These are phyloP conservation scores for Circaetus cinerascens DNA, from an alignment of 2,113 vertebrate genomes.

Conservation along the genomic window DNA sequence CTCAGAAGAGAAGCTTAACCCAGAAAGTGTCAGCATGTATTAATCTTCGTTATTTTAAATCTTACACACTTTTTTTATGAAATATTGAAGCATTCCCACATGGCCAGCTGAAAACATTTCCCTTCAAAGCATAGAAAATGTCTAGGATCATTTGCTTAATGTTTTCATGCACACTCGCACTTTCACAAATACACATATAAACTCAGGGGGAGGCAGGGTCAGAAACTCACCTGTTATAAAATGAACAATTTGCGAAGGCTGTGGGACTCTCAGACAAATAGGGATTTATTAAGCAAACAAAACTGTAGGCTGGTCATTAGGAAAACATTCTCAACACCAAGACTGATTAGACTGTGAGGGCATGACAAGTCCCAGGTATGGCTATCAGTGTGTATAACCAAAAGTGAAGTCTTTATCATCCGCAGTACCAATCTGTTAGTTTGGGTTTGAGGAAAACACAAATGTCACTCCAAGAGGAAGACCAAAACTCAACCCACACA, in stretches of 20 bases:
- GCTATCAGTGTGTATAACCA: rapidly evolving
- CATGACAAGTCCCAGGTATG: neutral
- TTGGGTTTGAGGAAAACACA: neutral
- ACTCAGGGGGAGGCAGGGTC: neutral
- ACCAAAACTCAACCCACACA: neutral
- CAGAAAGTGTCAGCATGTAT: neutral
- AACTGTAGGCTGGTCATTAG: neutral
- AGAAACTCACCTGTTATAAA: neutral
- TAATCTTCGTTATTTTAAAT: neutral
- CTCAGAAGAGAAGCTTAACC: neutral
- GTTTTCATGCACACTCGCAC: neutral
- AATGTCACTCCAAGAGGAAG: neutral
- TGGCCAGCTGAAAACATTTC: neutral
- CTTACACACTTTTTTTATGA: neutral
- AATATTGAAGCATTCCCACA: neutral
- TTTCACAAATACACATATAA: neutral
- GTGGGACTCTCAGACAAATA: neutral
- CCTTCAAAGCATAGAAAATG: neutral
- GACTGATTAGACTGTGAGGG: neutral
- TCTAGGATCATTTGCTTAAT: neutral
- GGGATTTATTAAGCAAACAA: neutral
- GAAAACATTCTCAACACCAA: neutral
- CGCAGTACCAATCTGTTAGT: rapidly evolving
- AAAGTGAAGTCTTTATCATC: neutral
- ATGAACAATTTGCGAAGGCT: neutral